A percentile compares a stretch with the other conserved stretches of the same genome.
phyloP scores from a whole-genome alignment of 2,797 vertebrate species.

The Remorina albescens region DNA sequence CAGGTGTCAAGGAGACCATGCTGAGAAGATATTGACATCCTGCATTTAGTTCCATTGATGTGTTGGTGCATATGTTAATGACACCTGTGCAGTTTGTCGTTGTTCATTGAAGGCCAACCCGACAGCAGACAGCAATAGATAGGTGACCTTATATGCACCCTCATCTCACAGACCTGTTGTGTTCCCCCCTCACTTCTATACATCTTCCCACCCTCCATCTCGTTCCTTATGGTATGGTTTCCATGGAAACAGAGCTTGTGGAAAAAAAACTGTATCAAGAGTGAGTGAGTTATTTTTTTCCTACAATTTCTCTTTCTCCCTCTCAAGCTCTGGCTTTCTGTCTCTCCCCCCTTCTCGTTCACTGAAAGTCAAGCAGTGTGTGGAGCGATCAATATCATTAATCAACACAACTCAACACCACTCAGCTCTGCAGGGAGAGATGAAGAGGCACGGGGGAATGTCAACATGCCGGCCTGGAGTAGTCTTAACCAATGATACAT shows the following conservation, averaged over 20 bases:
- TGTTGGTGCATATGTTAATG: constrained; percentile 66
- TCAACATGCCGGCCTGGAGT: constrained; percentile 82
- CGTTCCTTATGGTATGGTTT: constrained; percentile 78
- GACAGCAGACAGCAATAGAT: constrained; percentile 36
- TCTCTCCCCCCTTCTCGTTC: constrained; percentile 61
- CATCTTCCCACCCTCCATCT: constrained; percentile 58
- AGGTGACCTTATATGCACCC: constrained; percentile 52
- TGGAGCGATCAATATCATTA: constrained; percentile 85
- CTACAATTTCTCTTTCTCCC: constrained; percentile 64
- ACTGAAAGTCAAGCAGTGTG: constrained; percentile 82
- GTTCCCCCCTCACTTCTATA: constrained; percentile 28
- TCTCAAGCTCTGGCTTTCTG: constrained; percentile 37
- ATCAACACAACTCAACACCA: constrained; percentile 86
- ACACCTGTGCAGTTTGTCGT: constrained; percentile 19
- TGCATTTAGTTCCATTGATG: constrained; percentile 82
- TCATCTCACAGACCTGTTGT: constrained; percentile 53
- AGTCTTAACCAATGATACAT: constrained; percentile 86
- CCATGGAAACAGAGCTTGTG: constrained; percentile 78
- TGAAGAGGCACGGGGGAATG: constrained; percentile 85
- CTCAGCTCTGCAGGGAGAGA: constrained; percentile 82
- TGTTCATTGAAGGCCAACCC: constrained; percentile 22
- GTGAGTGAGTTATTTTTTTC: constrained; percentile 70
- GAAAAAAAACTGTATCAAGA: constrained; percentile 63
- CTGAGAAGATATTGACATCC: constrained; percentile 84
- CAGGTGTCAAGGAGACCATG: constrained; percentile 80